phyloP scores from a whole-genome alignment of 1,140 invertebrate genomes.

The Neuroterus valhalla region DNA sequence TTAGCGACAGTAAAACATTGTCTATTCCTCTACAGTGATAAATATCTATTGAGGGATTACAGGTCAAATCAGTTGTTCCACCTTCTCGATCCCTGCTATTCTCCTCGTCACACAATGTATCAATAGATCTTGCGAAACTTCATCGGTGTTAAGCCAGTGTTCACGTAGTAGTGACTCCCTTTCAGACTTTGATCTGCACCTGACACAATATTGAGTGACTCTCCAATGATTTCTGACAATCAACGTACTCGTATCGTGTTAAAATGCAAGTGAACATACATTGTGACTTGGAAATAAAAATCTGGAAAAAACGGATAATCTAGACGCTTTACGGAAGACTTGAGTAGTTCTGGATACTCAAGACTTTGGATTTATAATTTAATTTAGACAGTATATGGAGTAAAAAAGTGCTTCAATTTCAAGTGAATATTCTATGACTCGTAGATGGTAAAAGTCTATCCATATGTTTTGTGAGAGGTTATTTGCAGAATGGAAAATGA shows the following conservation, averaged over 20 bases:
- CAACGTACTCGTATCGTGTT: background rate
- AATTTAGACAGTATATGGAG: too few relatives aligned
- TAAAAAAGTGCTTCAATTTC: too few relatives aligned
- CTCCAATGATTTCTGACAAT: slow-evolving; percentile 39
- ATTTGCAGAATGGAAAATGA: too few relatives aligned
- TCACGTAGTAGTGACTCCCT: slow-evolving; percentile 45
- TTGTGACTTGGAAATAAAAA: slow-evolving; percentile 24
- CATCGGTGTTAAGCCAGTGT: slow-evolving; percentile 51
- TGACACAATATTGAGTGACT: slow-evolving; percentile 45
- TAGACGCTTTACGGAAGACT: too few relatives aligned
- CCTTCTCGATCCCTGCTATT: slow-evolving; percentile 4
- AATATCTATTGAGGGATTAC: slow-evolving; percentile 28
- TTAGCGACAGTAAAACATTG: background rate
- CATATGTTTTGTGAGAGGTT: too few relatives aligned
- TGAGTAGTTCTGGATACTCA: too few relatives aligned
- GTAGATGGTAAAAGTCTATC: too few relatives aligned
- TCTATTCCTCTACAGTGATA: background rate
- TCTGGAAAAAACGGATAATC: slow-evolving; percentile 36
- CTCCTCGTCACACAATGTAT: slow-evolving; percentile 33
- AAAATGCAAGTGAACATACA: slow-evolving; percentile 33
- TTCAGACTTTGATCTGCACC: slow-evolving; percentile 49
- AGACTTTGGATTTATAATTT: too few relatives aligned
- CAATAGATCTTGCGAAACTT: slow-evolving; percentile 50
- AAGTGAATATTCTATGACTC: too few relatives aligned
- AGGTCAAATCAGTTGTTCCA: slow-evolving; percentile 18